Base-by-base conservation (phyloP, 1,140 invertebrate species). In the Drosophila malerkotliana region DNA sequence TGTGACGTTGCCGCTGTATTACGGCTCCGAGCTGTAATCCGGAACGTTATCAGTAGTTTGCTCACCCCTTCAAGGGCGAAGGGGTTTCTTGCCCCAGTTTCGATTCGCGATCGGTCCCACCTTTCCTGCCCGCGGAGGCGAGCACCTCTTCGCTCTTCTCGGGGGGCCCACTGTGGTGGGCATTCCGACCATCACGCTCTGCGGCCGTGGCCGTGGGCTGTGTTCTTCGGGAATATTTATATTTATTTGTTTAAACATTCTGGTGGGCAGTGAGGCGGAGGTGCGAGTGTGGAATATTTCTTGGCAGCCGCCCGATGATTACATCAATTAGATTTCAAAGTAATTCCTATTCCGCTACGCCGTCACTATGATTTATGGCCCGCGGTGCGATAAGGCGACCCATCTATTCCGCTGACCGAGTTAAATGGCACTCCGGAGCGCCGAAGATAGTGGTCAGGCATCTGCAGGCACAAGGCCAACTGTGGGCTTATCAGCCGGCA, bases 331-430 rank as follows among this genome's bases (percentile, higher is more conserved):
- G 63, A 58, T 55, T 62, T 61, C n/a, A 66, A 39, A 76, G 56
- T 47, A 55, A 58, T 64, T 37, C 15, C 24, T 18, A 15, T 18
- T 44, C 21, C 47, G 14, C 6, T 48, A 15, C 15, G 30, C 28
- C 39, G 9, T 18, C 9, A 18, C 24, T 26, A 69, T 84, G 81
- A 84, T 85, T 80, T 77, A 84, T 77, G 59, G 48, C 39, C n/a
- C 51, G 24, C 44, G 1, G 15, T 0, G 12, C 32, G 72, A 84
- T 84, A 84, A 73, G 34, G 59, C 12, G 56, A 44, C 41, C 14
- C 26, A 44, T 52, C 44, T 47, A 37, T 55, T 71, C 59, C 44
- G 39, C 28, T 76, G 59, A 76, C 79, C 72, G 63, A 82, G 69
- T 83, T 79, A 83, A 41, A 55, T 34, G 60, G 37, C 55, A 66